Base-by-base conservation (phyloP, 2,888 invertebrate genomes). In the Zygaena filipendulae region DNA sequence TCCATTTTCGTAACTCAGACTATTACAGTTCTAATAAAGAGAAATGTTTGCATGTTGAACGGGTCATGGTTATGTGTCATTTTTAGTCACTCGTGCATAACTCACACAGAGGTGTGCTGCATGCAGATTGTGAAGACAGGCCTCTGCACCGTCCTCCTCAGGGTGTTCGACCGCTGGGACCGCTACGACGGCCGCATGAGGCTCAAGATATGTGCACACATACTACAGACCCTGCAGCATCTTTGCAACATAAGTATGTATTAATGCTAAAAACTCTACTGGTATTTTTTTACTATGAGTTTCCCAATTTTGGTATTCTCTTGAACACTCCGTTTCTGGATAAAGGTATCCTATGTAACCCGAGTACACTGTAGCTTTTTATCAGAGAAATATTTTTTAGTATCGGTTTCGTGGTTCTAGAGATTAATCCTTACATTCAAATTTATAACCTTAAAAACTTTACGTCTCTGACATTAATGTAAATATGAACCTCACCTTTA, bases 151-250 rank as follows among this genome's bases (percentile, higher is more conserved):
- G 67, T 82, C 42, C 59, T 86, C 34, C 74, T 84, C 56, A 70
- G 83, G 39, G 77, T 85, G 47, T 84, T 86, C 63, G 85, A 85
- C 54, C 71, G 83, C 21, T 85, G 85, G 84, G 85, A 85, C 39
- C 81, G 82, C 52, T 84, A 82, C 59, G 85, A 85, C 46, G 84
- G 84, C 6, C 83, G 82, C 56, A 77, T 84, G 66, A 71, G 83
- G 39, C 68, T 84, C 43, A 84, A 84, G 70, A 83, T 85, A 43
- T 83, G 82, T 49, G 82, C 82, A 30, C 82, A 82, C 52, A 79
- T 82, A 29, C 66, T 85, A 23, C 81, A 82, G 46, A 84, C 84
- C 3, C 57, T 86, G 31, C 84, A 84, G 49, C 84, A 85, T 53
- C 61, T 85, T 35, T 84, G 84, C 60, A 71, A 74, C 37, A 82